Base-by-base conservation (phyloP, 2,888 invertebrate genomes). In the Dasysyrphus tricinctus region DNA sequence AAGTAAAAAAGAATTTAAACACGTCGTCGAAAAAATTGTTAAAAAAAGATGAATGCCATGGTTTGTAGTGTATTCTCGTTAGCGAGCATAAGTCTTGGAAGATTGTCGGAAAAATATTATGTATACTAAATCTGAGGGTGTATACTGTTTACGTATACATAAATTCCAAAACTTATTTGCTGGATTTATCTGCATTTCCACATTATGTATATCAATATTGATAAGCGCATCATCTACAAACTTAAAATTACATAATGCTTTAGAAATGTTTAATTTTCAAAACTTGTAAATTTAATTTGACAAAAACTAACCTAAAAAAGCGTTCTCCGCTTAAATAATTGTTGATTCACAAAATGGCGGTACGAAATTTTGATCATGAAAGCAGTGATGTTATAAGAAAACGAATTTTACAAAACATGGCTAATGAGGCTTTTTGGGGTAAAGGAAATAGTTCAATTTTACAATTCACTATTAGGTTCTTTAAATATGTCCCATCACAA, bases 91-190 rank as follows among this genome's bases (percentile, higher is more conserved):
- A 29, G 12, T 12, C 12, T 59, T 2, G 12, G 24, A 69, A 16
- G 14, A 51, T 3, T 16, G 9, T 0, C 56, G 12, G 32, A 16
- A 24, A 70, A 56, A 29, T 69, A 51, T 32, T 56, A 34, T 70
- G 51, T 56, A 70, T 49, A 47, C 47, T 12, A 47, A 47, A 47
- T 34, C 34, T 11, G 7, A 49, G 51, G 51, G 51, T 54, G 51
- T 54, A 54, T 70, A 32, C 70, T 70, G 51, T 70, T 61, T 16
- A 70, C 19, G 65, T 59, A 77, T 73, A 67, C 65, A 39, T 24
- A 73, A 54, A 51, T 67, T 42, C 34, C 83, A 29, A 65, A 54
- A 69, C 44, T 70, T 49, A 14, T 16, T 39, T 5, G 12, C 16
- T 59, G 37, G 16, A 63, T 44, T 44, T 59, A 24, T 39, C 12